Evolutionary conservation across 1,140 invertebrate species (phyloP), one percentile per base, ranked within the genome.

Genomic region (Caenorhabditis brenneri): DNA sequence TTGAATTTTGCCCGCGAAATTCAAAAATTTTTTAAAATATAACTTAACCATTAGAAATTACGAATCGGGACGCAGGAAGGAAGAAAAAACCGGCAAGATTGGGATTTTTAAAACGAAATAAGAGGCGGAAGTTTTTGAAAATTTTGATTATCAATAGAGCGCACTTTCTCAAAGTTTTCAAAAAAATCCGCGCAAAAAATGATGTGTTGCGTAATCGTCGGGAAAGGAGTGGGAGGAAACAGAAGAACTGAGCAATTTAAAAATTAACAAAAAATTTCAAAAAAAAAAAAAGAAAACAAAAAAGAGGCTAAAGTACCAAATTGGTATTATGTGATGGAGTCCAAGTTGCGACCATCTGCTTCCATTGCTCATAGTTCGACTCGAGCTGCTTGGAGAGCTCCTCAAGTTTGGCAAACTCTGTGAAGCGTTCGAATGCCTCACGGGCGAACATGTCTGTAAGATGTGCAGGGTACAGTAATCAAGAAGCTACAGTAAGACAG

Each of bases 391-490:
- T 53, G 15, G 88, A 79, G 16, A 90, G 85, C 53, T 86, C 80
- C 1, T 89, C 87, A 42, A 90, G 58, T 5, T 90, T 87, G 16
- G 90, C 89, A 83, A 90, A 90, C 79, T 90, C 90, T 60, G 88
- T 88, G 87, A 90, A 90, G 9, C 74, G 65, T 24, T 87, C 84
- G 48, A 90, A 90, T 7, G 89, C 84, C 69, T 91, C 90, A 33
- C 89, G 87, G 12, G 88, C 90, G 84, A 90, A 90, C 90, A 90
- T 89, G 78, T 90, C 90, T 58, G 88, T 69, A 82, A 88, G n/a
- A 88, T 33, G 49, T 80, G 0, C 3, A 58, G 22, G 12, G 12
- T 42, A 42, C 39, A 42, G 39, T 42, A 42, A 42, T 42, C n/a
- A n/a, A n/a, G n/a, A n/a, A n/a, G n/a, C n/a, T n/a, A n/a, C n/a